phyloP scores from a whole-genome alignment of 1,140 invertebrate species.

The Drosophila nannoptera region DNA sequence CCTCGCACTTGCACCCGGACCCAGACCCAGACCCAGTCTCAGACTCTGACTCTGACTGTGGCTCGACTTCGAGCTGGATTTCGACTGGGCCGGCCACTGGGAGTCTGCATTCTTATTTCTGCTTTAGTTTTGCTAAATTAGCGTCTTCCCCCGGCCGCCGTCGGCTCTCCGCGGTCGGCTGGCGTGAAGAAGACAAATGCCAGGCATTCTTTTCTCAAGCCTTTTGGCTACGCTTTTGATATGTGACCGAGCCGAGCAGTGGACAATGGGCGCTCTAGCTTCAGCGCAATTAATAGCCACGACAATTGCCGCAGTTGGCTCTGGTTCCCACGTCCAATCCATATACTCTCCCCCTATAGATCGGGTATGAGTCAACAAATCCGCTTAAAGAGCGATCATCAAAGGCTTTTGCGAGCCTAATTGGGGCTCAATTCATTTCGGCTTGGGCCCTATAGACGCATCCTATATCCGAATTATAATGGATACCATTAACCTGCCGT shows the following conservation, averaged over 20 bases:
- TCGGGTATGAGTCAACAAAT: constrained; percentile 45
- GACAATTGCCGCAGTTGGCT: constrained; percentile 41
- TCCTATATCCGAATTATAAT: constrained; percentile 41
- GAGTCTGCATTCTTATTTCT: constrained; percentile 24
- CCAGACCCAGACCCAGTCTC: not conserved
- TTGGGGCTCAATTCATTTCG: constrained; percentile 64
- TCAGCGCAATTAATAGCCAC: constrained; percentile 57
- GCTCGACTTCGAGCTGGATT: too few relatives aligned
- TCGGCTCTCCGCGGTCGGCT: not conserved
- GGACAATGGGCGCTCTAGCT: constrained; percentile 33
- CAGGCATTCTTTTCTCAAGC: constrained; percentile 72
- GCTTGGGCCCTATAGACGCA: constrained; percentile 20
- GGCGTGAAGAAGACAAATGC: constrained; percentile 76
- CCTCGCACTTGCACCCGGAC: constrained; percentile 13
- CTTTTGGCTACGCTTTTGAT: constrained; percentile 73
- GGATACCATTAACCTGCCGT: constrained; percentile 58
- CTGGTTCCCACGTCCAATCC: constrained; percentile 57
- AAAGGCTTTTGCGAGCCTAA: constrained; percentile 51
- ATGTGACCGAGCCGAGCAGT: constrained; percentile 49
- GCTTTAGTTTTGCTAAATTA: constrained; percentile 74
- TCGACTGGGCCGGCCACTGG: too few relatives aligned
- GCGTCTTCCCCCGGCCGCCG: constrained; percentile 31
- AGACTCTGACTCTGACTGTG: constrained; percentile 29
- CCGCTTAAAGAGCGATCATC: constrained; percentile 59
- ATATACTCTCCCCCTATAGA: constrained; percentile 10